Evolutionary conservation across 2,888 invertebrate genomes (phyloP).

Genomic region (Drosophila crucigera): DNA sequence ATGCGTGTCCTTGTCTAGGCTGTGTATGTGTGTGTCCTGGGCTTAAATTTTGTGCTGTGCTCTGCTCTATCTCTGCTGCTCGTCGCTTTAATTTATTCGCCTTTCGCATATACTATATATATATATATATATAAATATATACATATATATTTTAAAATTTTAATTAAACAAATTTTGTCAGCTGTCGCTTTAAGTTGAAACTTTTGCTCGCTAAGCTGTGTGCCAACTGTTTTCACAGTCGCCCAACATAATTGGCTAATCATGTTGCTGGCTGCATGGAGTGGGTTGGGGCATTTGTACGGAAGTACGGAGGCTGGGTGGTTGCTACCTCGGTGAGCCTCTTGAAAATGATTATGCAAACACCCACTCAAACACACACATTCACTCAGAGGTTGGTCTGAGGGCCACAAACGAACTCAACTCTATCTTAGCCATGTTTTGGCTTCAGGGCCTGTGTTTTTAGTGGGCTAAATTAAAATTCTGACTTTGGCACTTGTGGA

Average conservation of each 20-base stretch:
- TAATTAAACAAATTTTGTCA: conserved; percentile 75
- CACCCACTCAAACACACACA: conserved; percentile 52
- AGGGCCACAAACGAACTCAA: conserved; percentile 40
- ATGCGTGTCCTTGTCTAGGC: conserved; percentile 34
- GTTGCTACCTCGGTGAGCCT: conserved; percentile 18
- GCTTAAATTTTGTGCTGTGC: conserved; percentile 20
- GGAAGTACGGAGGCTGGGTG: not conserved
- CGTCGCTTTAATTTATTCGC: conserved; percentile 33
- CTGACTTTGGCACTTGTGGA: conserved; percentile 77
- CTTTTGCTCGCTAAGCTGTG: conserved; percentile 57
- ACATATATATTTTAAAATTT: conserved; percentile 49
- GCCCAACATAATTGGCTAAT: conserved; percentile 73
- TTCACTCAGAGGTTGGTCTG: conserved; percentile 6
- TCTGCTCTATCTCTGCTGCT: conserved; percentile 54
- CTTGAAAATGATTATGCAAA: conserved; percentile 73
- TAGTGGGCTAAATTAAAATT: conserved; percentile 69
- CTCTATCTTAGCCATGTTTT: conserved; percentile 47
- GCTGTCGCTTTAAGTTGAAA: conserved; percentile 72
- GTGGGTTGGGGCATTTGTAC: not conserved
- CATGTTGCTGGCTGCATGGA: conserved; percentile 55
- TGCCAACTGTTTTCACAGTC: conserved; percentile 46
- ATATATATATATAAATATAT: not conserved
- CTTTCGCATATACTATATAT: conserved; percentile 7
- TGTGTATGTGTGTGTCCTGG: conserved; percentile 4
- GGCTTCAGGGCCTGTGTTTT: conserved; percentile 28